Conservation (phyloP, 1,140 invertebrate species). For the Saccostrea echinata region DNA sequence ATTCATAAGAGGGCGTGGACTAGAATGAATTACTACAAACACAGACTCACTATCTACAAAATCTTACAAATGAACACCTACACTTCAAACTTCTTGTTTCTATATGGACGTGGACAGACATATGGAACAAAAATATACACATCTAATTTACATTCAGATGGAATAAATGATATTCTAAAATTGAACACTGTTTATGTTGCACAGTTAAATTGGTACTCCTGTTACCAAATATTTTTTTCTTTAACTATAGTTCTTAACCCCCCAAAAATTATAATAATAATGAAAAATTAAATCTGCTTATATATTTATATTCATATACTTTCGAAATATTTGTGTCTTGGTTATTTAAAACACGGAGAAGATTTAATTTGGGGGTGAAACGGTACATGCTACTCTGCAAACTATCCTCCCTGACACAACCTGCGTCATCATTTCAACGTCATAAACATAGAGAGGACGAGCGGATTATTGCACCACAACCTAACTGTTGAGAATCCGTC, state of each 20-base stretch:
- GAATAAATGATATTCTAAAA: neutral
- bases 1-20: neutral
- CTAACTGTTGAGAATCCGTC: neutral
- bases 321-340: neutral
- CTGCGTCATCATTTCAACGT: neutral
- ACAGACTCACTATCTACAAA: neutral
- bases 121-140: neutral
- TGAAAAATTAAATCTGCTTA: no score
- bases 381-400: neutral
- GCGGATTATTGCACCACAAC: neutral
- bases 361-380: neutral
- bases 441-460: neutral
- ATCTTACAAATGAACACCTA: neutral
- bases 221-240: no score
- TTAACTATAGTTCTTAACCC: no score
- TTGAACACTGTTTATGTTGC: neutral
- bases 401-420: neutral
- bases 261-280: no score
- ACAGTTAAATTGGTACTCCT: neutral
- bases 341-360: neutral
- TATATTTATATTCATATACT: no score
- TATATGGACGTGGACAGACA: neutral
- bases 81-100: neutral
- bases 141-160: neutral
- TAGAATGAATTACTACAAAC: neutral